These are phyloP conservation scores for Macrobrachium rosenbergii DNA, from an alignment of 1,140 invertebrate species.

Conservation along the genomic window DNA sequence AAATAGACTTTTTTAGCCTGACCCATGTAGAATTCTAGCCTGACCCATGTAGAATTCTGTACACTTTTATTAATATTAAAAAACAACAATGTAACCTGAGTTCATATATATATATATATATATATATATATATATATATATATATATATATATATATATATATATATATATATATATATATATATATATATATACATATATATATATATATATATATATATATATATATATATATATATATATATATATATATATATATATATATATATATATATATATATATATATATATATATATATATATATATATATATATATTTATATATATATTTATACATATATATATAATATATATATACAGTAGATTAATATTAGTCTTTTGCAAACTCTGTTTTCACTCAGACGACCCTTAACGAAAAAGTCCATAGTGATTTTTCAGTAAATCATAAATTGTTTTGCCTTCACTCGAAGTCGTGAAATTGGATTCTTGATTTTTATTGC, in stretches of 20 bases:
- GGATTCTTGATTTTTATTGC: too few relatives aligned
- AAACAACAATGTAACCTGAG: too few relatives aligned
- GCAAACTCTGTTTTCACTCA: too few relatives aligned
- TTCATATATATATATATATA: background rate
- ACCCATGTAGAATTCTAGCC: too few relatives aligned
- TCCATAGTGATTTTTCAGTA: too few relatives aligned
- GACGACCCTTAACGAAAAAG: too few relatives aligned
- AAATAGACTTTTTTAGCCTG: too few relatives aligned
- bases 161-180: background rate
- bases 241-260: conserved; percentile 40
- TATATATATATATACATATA: background rate
- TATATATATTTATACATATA: conserved; percentile 13
- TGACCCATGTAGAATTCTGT: too few relatives aligned
- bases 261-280: conserved; percentile 32
- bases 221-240: conserved; percentile 44
- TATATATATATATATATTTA: background rate
- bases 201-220: background rate
- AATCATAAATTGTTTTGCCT: too few relatives aligned
- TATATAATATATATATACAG: conserved; percentile 43
- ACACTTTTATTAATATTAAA: too few relatives aligned
- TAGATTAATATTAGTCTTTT: background rate
- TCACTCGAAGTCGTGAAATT: too few relatives aligned
- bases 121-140: conserved; percentile 30
- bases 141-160: conserved; percentile 37
- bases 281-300: background rate